Evolutionary conservation across 2,113 vertebrate genomes (phyloP).

Genomic region (Turdus rufiventris): DNA sequence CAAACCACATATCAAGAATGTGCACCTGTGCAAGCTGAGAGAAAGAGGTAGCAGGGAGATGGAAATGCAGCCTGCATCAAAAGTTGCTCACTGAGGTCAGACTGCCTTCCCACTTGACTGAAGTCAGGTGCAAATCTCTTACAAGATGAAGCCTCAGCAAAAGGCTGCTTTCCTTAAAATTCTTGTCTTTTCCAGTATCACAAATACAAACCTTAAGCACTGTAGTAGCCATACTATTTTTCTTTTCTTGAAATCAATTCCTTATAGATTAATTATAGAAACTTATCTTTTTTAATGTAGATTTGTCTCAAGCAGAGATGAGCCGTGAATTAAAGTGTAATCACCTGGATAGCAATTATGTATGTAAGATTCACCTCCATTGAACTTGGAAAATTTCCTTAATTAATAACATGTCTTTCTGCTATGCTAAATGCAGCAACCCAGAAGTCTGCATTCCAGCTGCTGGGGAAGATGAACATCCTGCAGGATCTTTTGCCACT

Average conservation of each 20-base stretch:
- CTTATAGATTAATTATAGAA: background rate
- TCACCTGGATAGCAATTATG: background rate
- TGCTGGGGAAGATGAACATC: background rate
- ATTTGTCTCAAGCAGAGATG: background rate
- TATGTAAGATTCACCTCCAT: background rate
- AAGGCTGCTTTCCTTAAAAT: background rate
- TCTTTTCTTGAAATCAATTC: background rate
- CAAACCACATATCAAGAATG: background rate
- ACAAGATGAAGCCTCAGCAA: background rate
- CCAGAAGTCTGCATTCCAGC: background rate
- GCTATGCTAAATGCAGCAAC: background rate
- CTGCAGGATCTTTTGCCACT: background rate
- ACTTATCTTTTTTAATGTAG: background rate
- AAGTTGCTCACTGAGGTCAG: background rate
- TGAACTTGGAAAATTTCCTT: background rate
- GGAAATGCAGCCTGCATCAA: background rate
- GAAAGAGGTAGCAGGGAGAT: rapidly evolving
- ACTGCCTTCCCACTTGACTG: background rate
- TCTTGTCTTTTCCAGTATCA: background rate
- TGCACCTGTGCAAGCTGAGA: background rate
- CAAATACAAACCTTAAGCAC: background rate
- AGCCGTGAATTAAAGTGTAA: background rate
- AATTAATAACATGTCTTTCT: background rate
- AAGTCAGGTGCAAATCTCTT: background rate
- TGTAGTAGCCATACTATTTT: background rate